phyloP scores from a whole-genome alignment of 2,797 vertebrate species.

The Lepilemur ruficaudatus region DNA sequence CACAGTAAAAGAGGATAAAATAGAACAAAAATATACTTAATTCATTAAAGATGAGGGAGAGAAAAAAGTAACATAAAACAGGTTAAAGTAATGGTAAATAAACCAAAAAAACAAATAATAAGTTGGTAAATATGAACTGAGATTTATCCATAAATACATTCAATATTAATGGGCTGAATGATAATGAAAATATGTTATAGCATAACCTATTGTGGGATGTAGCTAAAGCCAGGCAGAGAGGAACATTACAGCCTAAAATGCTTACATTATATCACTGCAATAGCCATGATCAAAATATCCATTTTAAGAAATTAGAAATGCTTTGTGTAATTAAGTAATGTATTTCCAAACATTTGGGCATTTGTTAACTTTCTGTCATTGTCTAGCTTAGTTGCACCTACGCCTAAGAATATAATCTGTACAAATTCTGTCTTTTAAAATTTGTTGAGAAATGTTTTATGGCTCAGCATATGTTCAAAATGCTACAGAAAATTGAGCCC shows the following conservation, averaged over 20 bases:
- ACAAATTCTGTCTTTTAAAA: not conserved
- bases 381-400: not conserved
- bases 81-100: conserved; percentile 6
- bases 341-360: not conserved
- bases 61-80: not conserved
- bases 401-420: not conserved
- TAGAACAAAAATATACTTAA: not conserved
- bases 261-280: not conserved
- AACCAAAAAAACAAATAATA: not conserved
- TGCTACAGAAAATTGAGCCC: not conserved
- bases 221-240: not conserved
- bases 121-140: not conserved
- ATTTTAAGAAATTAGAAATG: not conserved
- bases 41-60: not conserved
- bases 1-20: not conserved
- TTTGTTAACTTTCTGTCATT: not conserved
- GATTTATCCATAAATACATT: not conserved
- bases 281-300: not conserved
- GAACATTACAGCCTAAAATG: not conserved
- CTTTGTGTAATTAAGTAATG: not conserved
- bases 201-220: not conserved
- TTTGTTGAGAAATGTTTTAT: not conserved
- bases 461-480: no score
- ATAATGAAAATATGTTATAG: not conserved
- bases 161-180: not conserved